These are phyloP conservation scores for Indri indri DNA, from an alignment of 2,113 vertebrate genomes.

Conservation along the genomic window DNA sequence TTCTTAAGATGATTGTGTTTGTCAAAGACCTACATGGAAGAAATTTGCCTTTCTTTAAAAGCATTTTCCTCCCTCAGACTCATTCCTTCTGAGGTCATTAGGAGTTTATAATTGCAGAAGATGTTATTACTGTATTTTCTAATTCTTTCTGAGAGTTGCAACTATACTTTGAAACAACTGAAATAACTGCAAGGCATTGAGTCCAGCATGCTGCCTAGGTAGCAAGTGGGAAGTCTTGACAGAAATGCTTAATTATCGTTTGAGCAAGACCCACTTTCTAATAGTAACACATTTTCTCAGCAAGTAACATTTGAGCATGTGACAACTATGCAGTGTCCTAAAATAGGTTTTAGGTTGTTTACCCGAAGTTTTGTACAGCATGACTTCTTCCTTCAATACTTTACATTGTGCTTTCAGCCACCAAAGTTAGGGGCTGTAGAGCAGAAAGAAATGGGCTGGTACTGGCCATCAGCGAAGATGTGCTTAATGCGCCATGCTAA, in stretches of 20 bases:
- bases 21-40: not conserved
- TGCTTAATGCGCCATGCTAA: not conserved
- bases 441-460: not conserved
- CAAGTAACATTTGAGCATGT: not conserved
- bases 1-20: slow-evolving; percentile 40
- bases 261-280: not conserved
- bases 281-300: slow-evolving; percentile 14
- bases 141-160: not conserved
- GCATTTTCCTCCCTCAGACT: not conserved
- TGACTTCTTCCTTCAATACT: not conserved
- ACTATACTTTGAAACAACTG: not conserved
- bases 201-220: not conserved
- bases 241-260: not conserved
- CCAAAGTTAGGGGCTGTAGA: not conserved
- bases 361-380: not conserved
- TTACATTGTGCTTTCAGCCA: not conserved
- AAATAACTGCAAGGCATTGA: not conserved
- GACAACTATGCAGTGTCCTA: not conserved
- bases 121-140: not conserved
- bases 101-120: not conserved
- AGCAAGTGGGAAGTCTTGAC: not conserved
- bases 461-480: not conserved
- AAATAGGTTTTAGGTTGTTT: not conserved
- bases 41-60: not conserved
- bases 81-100: not conserved